Conservation (phyloP, 2,113 vertebrate genomes). For the Cyprinodon tularosa region DNA sequence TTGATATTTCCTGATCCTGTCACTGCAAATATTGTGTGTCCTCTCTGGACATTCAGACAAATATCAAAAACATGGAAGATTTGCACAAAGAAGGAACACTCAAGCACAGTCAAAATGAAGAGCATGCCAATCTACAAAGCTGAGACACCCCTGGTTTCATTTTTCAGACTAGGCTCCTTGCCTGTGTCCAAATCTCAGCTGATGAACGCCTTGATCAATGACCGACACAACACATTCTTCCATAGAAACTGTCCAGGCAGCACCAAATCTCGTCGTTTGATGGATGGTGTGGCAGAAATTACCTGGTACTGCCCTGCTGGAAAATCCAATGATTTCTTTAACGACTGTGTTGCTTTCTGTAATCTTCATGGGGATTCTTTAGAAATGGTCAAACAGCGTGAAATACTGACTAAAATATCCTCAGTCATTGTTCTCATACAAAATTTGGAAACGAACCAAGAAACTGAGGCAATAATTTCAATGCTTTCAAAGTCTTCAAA, state of each 20-base stretch:
- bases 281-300: slow-evolving; percentile 81
- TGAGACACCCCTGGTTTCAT: slow-evolving; percentile 72
- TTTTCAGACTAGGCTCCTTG: slow-evolving; percentile 76
- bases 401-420: slow-evolving; percentile 69
- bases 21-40: slow-evolving; percentile 6
- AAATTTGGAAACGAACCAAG: slow-evolving; percentile 30
- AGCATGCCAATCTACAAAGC: slow-evolving; percentile 66
- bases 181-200: slow-evolving; percentile 82
- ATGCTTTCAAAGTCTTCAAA: slow-evolving; percentile 26
- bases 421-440: slow-evolving; percentile 72
- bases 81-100: slow-evolving; percentile 1
- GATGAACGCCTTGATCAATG: slow-evolving; percentile 78
- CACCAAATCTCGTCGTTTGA: slow-evolving; percentile 67
- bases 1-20: slow-evolving; percentile 74
- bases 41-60: slow-evolving; percentile 72
- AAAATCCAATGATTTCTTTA: slow-evolving; percentile 69
- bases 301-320: slow-evolving; percentile 82
- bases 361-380: slow-evolving; percentile 72
- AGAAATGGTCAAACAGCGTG: slow-evolving; percentile 49
- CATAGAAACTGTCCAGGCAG: slow-evolving; percentile 75
- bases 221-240: slow-evolving; percentile 70
- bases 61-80: slow-evolving; percentile 77
- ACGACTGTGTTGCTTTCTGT: slow-evolving; percentile 50
- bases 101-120: slow-evolving; percentile 26
- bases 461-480: background rate